Conservation (phyloP, 2,113 vertebrate genomes). For the Erythrocercus mccallii region DNA sequence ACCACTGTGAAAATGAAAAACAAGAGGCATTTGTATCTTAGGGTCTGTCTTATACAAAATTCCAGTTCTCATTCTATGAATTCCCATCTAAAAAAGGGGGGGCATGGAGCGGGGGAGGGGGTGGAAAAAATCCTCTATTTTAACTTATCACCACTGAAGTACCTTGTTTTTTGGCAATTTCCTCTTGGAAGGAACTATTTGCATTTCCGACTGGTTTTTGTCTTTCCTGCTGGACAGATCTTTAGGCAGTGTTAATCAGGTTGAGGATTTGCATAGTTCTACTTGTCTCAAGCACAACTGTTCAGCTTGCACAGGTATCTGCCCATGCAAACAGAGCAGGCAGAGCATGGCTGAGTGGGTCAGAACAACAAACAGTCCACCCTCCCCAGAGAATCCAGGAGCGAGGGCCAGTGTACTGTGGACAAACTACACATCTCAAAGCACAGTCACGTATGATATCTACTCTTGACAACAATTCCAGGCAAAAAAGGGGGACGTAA, state of each 20-base stretch:
- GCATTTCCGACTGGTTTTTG: background rate
- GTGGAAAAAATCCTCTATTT: background rate
- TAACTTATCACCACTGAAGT: background rate
- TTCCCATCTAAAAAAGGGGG: background rate
- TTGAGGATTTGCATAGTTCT: background rate
- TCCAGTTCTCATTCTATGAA: background rate
- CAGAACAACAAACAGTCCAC: background rate
- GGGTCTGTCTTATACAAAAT: background rate
- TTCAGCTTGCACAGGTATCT: background rate
- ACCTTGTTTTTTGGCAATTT: background rate
- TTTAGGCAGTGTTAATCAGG: background rate
- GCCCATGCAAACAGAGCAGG: background rate
- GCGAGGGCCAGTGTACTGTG: rapidly evolving
- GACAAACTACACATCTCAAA: background rate
- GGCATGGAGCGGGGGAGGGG: rapidly evolving
- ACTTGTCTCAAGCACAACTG: background rate
- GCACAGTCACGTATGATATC: background rate
- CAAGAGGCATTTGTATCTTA: background rate
- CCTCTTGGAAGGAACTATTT: background rate
- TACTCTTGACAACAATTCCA: background rate
- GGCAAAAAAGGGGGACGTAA: background rate
- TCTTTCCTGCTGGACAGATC: background rate
- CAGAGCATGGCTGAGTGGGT: background rate
- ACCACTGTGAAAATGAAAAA: background rate
- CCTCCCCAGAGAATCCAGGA: background rate